phyloP scores from a whole-genome alignment of 2,113 vertebrate genomes.

The Pimephales promelas region DNA sequence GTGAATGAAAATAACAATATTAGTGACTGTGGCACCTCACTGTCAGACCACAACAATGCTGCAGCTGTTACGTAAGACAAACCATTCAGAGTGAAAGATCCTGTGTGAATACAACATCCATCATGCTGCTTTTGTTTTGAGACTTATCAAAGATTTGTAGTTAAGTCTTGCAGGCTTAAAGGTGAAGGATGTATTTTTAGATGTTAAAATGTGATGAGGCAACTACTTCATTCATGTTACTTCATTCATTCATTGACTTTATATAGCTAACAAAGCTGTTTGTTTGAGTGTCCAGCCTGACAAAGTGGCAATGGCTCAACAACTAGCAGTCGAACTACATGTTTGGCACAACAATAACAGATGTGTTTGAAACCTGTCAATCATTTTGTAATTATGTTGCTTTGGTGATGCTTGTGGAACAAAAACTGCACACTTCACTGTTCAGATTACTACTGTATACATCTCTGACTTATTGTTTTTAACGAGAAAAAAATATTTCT shows the following conservation, averaged over 20 bases:
- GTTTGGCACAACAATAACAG: too few relatives aligned
- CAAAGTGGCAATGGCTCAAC: neutral
- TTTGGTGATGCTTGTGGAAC: too few relatives aligned
- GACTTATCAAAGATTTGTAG: neutral
- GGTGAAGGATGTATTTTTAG: neutral
- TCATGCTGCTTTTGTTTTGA: neutral
- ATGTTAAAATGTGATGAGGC: neutral
- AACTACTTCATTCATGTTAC: neutral
- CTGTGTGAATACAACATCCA: neutral
- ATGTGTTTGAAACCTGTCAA: too few relatives aligned
- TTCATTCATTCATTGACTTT: neutral
- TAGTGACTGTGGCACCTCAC: constrained; percentile 28
- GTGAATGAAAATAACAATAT: constrained; percentile 37
- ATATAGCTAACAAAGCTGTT: neutral
- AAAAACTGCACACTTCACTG: too few relatives aligned
- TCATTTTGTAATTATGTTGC: too few relatives aligned
- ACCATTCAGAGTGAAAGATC: neutral
- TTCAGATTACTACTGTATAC: too few relatives aligned
- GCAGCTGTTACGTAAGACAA: constrained; percentile 23
- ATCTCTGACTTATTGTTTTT: too few relatives aligned
- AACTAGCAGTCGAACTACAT: too few relatives aligned
- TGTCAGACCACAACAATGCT: constrained; percentile 14
- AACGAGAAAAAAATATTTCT: too few relatives aligned
- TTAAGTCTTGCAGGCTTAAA: neutral
- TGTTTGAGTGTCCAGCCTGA: neutral